Evolutionary conservation across 1,140 invertebrate genomes (phyloP).

Genomic region (Delia radicum): DNA sequence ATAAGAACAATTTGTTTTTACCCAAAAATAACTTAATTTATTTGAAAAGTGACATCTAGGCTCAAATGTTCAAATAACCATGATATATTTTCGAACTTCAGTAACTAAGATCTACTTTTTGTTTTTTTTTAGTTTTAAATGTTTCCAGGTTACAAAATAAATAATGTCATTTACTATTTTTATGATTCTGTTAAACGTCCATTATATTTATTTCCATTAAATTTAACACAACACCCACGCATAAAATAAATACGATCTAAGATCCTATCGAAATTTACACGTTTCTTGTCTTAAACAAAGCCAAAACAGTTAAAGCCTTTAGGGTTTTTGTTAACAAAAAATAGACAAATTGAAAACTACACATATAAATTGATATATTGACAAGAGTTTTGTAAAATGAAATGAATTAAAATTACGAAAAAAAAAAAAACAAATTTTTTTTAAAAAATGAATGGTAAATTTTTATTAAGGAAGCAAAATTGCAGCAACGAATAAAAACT

Average conservation of each 20-base stretch:
- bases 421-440: not conserved
- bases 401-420: not conserved
- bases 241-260: not conserved
- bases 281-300: not conserved
- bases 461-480: not conserved
- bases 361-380: not conserved
- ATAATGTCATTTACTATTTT: not conserved
- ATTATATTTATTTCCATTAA: not conserved
- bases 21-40: too few species aligned
- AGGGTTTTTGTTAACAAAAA: not conserved
- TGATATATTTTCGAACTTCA: too few species aligned
- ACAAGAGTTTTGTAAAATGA: not conserved
- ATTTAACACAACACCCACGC: not conserved
- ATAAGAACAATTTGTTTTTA: too few species aligned
- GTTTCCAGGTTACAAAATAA: too few species aligned
- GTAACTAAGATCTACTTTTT: too few species aligned
- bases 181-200: not conserved
- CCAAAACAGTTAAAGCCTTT: not conserved
- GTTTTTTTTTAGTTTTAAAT: too few species aligned
- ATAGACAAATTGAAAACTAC: not conserved
- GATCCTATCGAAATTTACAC: not conserved
- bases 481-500: too few species aligned
- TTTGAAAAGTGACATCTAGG: too few species aligned
- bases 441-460: not conserved
- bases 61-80: too few species aligned